A percentile compares a stretch with the other conserved stretches of the same genome.
phyloP scores from a whole-genome alignment of 2,113 vertebrate species.

The Scartelaos histophorus region DNA sequence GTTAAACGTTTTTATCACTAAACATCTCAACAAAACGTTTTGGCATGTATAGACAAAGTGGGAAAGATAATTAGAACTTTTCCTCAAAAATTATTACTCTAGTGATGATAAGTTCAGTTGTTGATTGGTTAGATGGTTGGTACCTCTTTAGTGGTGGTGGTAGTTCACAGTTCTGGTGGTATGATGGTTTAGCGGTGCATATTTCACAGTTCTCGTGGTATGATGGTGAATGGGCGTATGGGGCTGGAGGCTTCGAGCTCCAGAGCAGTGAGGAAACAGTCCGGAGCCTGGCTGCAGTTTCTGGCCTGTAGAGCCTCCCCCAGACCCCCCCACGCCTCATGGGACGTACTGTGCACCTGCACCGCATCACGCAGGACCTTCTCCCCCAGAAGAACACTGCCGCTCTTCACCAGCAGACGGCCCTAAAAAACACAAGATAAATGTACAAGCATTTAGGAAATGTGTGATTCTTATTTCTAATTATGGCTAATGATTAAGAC shows the following conservation, averaged over 20 bases:
- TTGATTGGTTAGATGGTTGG: not conserved
- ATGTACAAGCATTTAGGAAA: not conserved
- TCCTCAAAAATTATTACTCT: not conserved
- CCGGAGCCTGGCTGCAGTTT: constrained; percentile 83
- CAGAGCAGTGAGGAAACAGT: constrained; percentile 93
- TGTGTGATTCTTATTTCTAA: no score
- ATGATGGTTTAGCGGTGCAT: constrained; percentile 73
- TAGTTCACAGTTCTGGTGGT: constrained; percentile 66
- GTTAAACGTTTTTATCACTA: not conserved
- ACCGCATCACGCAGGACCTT: constrained; percentile 92
- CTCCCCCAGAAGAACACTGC: constrained; percentile 85
- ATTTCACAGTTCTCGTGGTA: constrained; percentile 88
- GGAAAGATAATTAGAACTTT: not conserved
- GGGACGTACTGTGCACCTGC: constrained; percentile 85
- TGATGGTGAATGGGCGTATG: constrained; percentile 88
- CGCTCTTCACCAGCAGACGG: constrained; percentile 83
- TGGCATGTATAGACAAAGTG: not conserved
- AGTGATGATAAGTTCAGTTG: not conserved
- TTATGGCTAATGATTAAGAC: no score
- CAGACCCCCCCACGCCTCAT: constrained; percentile 90
- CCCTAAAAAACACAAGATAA: constrained; percentile 74
- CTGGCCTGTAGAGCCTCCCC: constrained; percentile 90
- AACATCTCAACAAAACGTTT: not conserved
- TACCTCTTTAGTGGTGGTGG: not conserved
- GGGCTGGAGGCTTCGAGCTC: constrained; percentile 95